Conservation (phyloP, 2,888 invertebrate genomes). For the Crematogaster levior region DNA sequence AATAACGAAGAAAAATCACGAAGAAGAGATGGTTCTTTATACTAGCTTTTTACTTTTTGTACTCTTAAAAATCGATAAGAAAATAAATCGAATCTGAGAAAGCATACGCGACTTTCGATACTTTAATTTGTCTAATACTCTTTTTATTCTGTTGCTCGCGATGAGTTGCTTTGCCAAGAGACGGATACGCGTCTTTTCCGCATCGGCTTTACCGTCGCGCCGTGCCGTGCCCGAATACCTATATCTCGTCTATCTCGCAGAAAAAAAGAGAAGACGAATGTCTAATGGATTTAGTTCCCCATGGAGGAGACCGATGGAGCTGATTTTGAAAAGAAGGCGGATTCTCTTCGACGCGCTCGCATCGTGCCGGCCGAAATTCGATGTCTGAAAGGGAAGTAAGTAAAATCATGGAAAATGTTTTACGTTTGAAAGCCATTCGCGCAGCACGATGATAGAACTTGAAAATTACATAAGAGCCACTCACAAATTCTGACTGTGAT, state of each 20-base stretch:
- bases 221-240: not conserved
- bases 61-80: not conserved
- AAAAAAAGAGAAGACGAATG: constrained; percentile 62
- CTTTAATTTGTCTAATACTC: constrained; percentile 20
- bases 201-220: constrained; percentile 5
- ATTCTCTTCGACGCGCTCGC: constrained; percentile 59
- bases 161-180: constrained; percentile 1
- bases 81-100: not conserved
- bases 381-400: constrained; percentile 68
- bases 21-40: not conserved
- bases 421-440: constrained; percentile 42
- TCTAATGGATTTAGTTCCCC: constrained; percentile 75
- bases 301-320: constrained; percentile 64
- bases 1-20: not conserved
- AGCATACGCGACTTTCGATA: not conserved
- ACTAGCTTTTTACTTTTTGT: not conserved
- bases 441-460: constrained; percentile 29
- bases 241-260: constrained; percentile 34
- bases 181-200: not conserved
- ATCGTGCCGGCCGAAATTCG: constrained; percentile 54
- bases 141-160: constrained; percentile 16
- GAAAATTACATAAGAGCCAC: constrained; percentile 31
- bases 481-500: not conserved
- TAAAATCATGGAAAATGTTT: constrained; percentile 67
- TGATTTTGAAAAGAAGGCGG: constrained; percentile 69